Evolutionary conservation across 2,888 invertebrate genomes (phyloP), one percentile per base, ranked within the genome.

Genomic region (Mythimna vitellina): DNA sequence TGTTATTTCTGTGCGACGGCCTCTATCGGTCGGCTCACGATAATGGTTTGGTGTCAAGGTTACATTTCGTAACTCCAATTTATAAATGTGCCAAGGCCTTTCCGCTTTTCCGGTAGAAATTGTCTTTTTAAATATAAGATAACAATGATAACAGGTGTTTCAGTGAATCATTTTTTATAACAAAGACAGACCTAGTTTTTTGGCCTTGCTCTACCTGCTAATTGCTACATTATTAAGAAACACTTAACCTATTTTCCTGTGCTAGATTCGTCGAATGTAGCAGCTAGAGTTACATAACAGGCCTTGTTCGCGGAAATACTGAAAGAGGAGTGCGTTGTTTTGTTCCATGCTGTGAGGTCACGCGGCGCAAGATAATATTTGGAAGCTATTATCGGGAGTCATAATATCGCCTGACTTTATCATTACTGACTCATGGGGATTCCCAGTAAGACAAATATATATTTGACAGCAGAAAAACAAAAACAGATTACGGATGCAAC

Each of bases 1-100:
- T 69, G 89, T 92, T 96, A 96, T 96, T 96, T 95, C 86, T 89
- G 93, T 70, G 32, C 71, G 90, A 87, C 91, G 94, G 91, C 95
- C 95, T 95, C 93, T 94, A 89, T 90, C 92, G 91, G 93, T 91
- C 92, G 92, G 82, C 80, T 89, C 89, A 91, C 93, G 95, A 95
- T 96, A 95, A 94, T 91, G 89, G 89, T 95, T 93, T 94, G 91
- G 93, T 96, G 96, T 96, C 96, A 96, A 96, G 96, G 96, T 90
- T 90, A 73, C 56, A 87, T 95, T 92, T 93, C 92, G 93, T 96
- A 95, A 95, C 90, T 85, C 83, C 76, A 78, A 51, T 83, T 83
- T 81, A 80, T 87, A 95, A 89, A 92, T 88, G 89, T 95, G 95
- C 91, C 95, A 95, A 94, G 95, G 95, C 81, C 87, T 87, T 86